phyloP scores from a whole-genome alignment of 1,140 invertebrate genomes.

The Pogonus chalceus region DNA sequence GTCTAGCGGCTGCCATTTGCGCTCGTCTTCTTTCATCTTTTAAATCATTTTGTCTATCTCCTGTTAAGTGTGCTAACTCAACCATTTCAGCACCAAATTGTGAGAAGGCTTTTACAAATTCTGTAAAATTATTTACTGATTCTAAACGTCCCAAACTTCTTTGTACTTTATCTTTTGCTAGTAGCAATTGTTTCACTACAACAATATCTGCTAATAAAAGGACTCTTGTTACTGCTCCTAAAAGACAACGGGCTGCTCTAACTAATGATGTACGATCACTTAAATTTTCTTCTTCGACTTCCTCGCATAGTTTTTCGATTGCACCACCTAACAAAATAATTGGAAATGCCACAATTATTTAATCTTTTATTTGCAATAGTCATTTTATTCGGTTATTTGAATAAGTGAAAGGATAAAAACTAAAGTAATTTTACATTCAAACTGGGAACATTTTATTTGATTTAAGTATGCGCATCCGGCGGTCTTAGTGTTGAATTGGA shows the following conservation, averaged over 20 bases:
- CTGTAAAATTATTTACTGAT: constrained; percentile 92
- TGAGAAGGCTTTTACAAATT: constrained; percentile 97
- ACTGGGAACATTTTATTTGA: not conserved
- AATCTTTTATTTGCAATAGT: too few relatives aligned
- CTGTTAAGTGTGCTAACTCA: constrained; percentile 89
- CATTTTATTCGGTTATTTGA: too few relatives aligned
- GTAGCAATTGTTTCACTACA: constrained; percentile 90
- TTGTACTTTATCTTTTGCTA: constrained; percentile 93
- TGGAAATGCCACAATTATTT: too few relatives aligned
- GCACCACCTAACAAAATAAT: too few relatives aligned
- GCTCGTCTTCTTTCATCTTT: constrained; percentile 91
- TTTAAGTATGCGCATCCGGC: not conserved
- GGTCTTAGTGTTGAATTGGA: not conserved
- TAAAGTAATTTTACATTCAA: too few relatives aligned
- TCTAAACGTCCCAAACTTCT: constrained; percentile 79
- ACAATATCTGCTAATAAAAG: constrained; percentile 97
- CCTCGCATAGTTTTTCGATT: constrained; percentile 82
- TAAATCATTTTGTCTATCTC: constrained; percentile 70
- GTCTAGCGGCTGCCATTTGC: constrained; percentile 89
- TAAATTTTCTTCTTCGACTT: constrained; percentile 54
- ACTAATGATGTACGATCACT: constrained; percentile 71
- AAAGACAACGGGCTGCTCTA: constrained; percentile 80
- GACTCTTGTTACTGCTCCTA: constrained; percentile 92
- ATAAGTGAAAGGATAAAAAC: too few relatives aligned
- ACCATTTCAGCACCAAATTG: constrained; percentile 99